Base-by-base conservation (phyloP, 2,888 invertebrate genomes). In the Euzetes globulus region DNA sequence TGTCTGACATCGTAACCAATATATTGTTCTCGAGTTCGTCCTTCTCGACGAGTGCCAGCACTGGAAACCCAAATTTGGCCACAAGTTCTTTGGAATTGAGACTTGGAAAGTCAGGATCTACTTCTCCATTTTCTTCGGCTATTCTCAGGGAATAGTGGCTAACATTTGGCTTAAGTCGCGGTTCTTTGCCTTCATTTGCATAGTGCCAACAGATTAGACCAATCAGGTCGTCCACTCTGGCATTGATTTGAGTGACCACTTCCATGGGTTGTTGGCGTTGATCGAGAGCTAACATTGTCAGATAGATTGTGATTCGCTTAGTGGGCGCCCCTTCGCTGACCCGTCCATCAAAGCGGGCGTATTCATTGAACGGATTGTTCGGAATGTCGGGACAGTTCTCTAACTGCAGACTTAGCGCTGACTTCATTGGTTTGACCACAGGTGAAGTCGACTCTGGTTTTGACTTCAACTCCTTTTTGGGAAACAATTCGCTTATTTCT, bases 101-200 rank as follows among this genome's bases (percentile, higher is more conserved):
- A 79, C 91, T 90, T 0, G 96, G 95, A 82, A 98, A 95, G 80
- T 94, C 96, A 84, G 88, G 87, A 83, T 94, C 94, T 2, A 94
- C 91, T 84, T 95, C 95, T 1, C 96, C 97, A 81, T 95, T 94
- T 81, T 97, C 96, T 84, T 97, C 97, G 33, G 93, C 94, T 82
- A 97, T 93, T 81, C 91, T 93, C 74, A 97, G 86, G 60, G 92
- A 92, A 82, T 94, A 96, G 80, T 89, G 84, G 85, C 88, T 88
- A 85, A 87, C 83, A 77, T 84, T 83, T 75, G 85, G 84, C 83
- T 81, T 81, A 22, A 86, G 80, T 29, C 82, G 80, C 4, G 85
- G 85, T 85, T 92, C 91, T 82, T 92, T 80, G 47, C 80, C 81
- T 77, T 84, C 83, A 77, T 81, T 81, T 9, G 83, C 83, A 77